Conservation (phyloP, 2,888 invertebrate species). For the Diarsia rubi region DNA sequence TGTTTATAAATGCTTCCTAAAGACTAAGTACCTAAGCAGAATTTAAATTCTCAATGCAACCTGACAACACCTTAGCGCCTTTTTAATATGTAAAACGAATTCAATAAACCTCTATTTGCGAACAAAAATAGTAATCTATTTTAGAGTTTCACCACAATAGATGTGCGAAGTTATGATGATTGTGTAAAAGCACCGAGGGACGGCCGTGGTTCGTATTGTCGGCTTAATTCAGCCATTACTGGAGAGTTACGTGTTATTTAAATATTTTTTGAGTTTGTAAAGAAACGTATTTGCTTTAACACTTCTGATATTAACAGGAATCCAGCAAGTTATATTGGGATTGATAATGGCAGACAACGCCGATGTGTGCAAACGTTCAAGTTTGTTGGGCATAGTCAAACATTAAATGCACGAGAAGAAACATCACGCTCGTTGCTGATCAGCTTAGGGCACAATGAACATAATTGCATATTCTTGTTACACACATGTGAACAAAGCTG, state of each 20-base stretch:
- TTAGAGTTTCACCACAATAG: constrained; percentile 19
- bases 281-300: constrained; percentile 8
- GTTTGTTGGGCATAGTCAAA: background rate
- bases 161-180: constrained; percentile 29
- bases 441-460: constrained; percentile 22
- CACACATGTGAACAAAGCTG: constrained; percentile 24
- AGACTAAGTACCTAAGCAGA: background rate
- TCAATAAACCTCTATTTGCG: constrained; percentile 14
- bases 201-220: constrained; percentile 10
- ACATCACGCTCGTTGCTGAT: background rate
- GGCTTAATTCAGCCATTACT: constrained; percentile 21
- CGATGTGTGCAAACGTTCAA: background rate
- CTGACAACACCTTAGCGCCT: background rate
- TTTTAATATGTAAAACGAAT: constrained; percentile 6
- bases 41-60: background rate
- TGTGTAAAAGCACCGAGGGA: constrained; percentile 11
- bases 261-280: constrained; percentile 10
- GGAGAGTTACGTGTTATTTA: constrained; percentile 4
- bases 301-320: background rate
- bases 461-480: constrained; percentile 48
- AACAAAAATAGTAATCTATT: constrained; percentile 30
- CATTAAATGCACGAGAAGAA: constrained; percentile 23
- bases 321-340: background rate
- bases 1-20: background rate
- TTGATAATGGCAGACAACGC: background rate